Conservation (phyloP, 2,888 invertebrate species). For the Graphium colonna region DNA sequence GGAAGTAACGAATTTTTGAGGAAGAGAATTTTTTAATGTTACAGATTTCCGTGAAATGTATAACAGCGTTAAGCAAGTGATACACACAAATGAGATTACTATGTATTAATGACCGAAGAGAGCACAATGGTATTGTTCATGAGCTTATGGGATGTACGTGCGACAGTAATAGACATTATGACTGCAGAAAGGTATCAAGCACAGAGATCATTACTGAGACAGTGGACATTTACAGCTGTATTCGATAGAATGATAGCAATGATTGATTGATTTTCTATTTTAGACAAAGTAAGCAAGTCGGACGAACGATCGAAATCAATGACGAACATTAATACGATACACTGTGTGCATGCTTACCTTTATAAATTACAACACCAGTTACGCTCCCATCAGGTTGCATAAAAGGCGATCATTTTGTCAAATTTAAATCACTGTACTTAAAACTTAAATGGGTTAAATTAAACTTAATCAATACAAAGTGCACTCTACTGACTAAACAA, state of each 20-base stretch:
- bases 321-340: slow-evolving; percentile 46
- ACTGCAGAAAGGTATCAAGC: slow-evolving; percentile 10
- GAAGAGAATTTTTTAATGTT: not conserved
- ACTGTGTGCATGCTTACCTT: slow-evolving; percentile 79
- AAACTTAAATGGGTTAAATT: slow-evolving; percentile 66
- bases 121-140: slow-evolving; percentile 26
- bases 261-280: slow-evolving; percentile 35
- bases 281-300: slow-evolving; percentile 31
- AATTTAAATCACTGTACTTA: slow-evolving; percentile 70
- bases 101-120: slow-evolving; percentile 16
- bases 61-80: slow-evolving; percentile 38
- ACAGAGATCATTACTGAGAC: not conserved
- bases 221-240: slow-evolving; percentile 13
- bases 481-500: slow-evolving; percentile 73
- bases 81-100: slow-evolving; percentile 29
- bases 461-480: slow-evolving; percentile 66
- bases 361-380: slow-evolving; percentile 76
- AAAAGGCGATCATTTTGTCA: slow-evolving; percentile 77
- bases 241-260: slow-evolving; percentile 23
- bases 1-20: not conserved
- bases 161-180: slow-evolving; percentile 3
- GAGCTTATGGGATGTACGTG: slow-evolving; percentile 4
- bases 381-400: slow-evolving; percentile 78
- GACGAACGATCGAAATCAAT: slow-evolving; percentile 28
- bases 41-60: slow-evolving; percentile 34